These are phyloP conservation scores for Argya squamiceps DNA, from an alignment of 2,797 vertebrate genomes.

Conservation along the genomic window DNA sequence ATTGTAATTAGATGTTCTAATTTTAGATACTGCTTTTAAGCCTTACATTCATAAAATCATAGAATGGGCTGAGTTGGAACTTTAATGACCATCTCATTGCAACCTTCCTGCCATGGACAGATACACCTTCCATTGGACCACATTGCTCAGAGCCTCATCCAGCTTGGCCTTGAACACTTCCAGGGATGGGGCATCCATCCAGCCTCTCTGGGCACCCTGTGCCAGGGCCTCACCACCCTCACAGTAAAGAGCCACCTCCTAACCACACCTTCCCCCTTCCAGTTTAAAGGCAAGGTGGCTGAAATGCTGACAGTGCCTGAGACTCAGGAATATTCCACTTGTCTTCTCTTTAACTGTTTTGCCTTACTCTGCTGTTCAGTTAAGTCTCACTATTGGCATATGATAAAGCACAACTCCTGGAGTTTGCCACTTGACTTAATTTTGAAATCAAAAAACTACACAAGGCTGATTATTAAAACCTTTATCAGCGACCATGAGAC, in stretches of 20 bases:
- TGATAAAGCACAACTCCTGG: background rate
- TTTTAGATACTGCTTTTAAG: background rate
- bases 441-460: background rate
- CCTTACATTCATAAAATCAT: background rate
- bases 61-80: background rate
- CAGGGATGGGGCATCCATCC: background rate
- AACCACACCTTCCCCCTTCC: background rate
- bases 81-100: background rate
- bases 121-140: background rate
- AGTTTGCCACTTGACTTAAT: background rate
- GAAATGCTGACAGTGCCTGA: background rate
- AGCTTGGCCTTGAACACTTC: background rate
- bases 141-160: rapidly evolving
- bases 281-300: background rate
- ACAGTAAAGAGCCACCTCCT: background rate
- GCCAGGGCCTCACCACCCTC: background rate
- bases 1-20: constrained; percentile 3
- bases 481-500: background rate
- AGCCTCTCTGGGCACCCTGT: background rate
- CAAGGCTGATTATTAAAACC: background rate
- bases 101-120: background rate
- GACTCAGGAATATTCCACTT: background rate
- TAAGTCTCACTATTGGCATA: background rate
- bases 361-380: background rate
- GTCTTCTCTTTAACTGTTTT: background rate